Conservation (phyloP, 2,113 vertebrate genomes). For the Bujurquina vittata region DNA sequence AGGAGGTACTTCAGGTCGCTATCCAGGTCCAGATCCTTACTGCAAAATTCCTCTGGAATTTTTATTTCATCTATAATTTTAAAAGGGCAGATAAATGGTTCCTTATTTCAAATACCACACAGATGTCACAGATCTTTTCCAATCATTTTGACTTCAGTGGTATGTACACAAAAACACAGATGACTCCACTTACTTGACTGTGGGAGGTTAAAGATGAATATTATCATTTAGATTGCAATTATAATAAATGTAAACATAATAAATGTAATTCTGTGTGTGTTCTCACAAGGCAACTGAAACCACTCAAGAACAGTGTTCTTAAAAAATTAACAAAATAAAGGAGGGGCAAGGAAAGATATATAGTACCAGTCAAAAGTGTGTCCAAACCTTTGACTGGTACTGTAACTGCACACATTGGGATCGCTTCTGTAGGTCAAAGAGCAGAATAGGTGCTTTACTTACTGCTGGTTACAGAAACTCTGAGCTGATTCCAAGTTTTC, state of each 20-base stretch:
- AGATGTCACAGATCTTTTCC: not conserved
- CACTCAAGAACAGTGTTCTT: not conserved
- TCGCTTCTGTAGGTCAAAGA: not conserved
- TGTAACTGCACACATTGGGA: too few relatives aligned
- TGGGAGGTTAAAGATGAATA: not conserved
- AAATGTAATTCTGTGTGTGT: not conserved
- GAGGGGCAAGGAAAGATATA: too few relatives aligned
- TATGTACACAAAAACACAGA: not conserved
- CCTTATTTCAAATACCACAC: not conserved
- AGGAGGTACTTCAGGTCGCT: constrained; percentile 80
- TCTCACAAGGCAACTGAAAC: not conserved
- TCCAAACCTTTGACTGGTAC: too few relatives aligned
- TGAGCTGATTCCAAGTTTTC: constrained; percentile 87
- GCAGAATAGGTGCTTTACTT: constrained; percentile 35
- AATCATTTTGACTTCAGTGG: not conserved
- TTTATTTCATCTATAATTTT: constrained; percentile 84
- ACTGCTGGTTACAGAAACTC: constrained; percentile 79
- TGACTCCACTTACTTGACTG: not conserved
- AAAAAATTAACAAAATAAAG: too few relatives aligned
- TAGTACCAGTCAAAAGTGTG: too few relatives aligned
- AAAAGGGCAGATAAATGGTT: not conserved
- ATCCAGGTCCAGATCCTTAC: constrained; percentile 74
- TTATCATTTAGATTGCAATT: not conserved
- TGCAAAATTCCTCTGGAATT: constrained; percentile 82
- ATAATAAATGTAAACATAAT: not conserved